Conservation (phyloP, 2,888 invertebrate species). For the Belgica antarctica region DNA sequence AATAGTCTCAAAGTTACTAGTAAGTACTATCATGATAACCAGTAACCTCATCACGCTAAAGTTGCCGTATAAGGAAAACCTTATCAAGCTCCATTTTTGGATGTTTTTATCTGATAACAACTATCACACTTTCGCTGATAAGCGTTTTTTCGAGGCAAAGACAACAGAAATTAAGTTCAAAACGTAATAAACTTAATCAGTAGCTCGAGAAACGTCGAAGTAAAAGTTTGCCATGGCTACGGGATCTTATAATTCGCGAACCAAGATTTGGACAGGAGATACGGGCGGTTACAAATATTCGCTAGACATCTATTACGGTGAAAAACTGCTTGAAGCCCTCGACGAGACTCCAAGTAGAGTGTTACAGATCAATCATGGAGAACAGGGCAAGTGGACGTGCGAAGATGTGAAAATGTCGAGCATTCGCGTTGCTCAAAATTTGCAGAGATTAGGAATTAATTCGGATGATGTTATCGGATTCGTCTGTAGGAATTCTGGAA, state of each 20-base stretch:
- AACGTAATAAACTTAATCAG: too few relatives aligned
- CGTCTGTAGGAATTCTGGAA: slow-evolving; percentile 50
- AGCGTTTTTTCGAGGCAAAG: too few relatives aligned
- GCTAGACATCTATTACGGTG: slow-evolving; percentile 32
- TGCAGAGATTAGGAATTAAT: slow-evolving; percentile 45
- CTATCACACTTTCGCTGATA: too few relatives aligned
- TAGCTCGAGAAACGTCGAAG: neutral
- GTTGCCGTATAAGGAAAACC: too few relatives aligned
- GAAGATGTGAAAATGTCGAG: slow-evolving; percentile 39
- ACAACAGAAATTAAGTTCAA: too few relatives aligned
- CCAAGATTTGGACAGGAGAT: slow-evolving; percentile 25
- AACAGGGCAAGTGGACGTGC: neutral
- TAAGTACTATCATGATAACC: too few relatives aligned
- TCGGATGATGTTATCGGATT: slow-evolving; percentile 48
- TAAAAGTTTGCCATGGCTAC: slow-evolving; percentile 1
- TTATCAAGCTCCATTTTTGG: too few relatives aligned
- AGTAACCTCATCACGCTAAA: too few relatives aligned
- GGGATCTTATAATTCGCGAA: slow-evolving; percentile 6
- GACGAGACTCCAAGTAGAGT: slow-evolving; percentile 28
- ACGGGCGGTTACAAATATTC: neutral
- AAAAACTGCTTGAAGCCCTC: slow-evolving; percentile 25
- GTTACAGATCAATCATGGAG: slow-evolving; percentile 44
- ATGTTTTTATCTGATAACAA: too few relatives aligned
- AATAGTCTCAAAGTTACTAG: too few relatives aligned
- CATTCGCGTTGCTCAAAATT: slow-evolving; percentile 44